Conservation (phyloP, 1,140 invertebrate species). For the Leucophenga varia region DNA sequence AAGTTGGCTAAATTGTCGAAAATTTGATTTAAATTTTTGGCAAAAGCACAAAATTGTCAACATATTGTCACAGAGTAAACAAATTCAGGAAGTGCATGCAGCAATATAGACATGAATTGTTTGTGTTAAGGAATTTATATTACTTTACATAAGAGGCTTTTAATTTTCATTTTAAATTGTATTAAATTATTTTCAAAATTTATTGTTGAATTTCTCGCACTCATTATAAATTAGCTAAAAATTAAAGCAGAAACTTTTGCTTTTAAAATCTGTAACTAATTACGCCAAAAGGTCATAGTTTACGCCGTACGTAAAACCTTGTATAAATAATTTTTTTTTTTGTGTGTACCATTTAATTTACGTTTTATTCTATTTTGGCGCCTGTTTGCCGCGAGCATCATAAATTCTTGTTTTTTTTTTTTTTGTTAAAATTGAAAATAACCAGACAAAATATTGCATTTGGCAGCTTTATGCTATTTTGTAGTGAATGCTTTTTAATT, state of each 20-base stretch:
- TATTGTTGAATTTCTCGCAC: too few species aligned
- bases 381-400: constrained; percentile 24
- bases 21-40: neutral
- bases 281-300: neutral
- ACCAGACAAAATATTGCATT: neutral
- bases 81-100: neutral
- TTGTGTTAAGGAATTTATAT: too few species aligned
- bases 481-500: constrained; percentile 51
- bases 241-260: too few species aligned
- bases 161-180: too few species aligned
- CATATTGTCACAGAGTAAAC: neutral
- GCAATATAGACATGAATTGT: too few species aligned
- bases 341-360: constrained; percentile 8
- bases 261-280: too few species aligned
- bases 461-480: constrained; percentile 35
- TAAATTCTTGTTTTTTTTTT: constrained; percentile 35
- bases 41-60: neutral
- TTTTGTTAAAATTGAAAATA: neutral
- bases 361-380: constrained; percentile 14
- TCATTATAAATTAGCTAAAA: too few species aligned
- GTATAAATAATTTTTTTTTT: constrained; percentile 18
- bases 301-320: neutral
- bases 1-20: neutral
- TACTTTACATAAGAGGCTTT: too few species aligned
- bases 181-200: too few species aligned